Conservation (phyloP, 2,888 invertebrate species). For the Deilephila porcellus region DNA sequence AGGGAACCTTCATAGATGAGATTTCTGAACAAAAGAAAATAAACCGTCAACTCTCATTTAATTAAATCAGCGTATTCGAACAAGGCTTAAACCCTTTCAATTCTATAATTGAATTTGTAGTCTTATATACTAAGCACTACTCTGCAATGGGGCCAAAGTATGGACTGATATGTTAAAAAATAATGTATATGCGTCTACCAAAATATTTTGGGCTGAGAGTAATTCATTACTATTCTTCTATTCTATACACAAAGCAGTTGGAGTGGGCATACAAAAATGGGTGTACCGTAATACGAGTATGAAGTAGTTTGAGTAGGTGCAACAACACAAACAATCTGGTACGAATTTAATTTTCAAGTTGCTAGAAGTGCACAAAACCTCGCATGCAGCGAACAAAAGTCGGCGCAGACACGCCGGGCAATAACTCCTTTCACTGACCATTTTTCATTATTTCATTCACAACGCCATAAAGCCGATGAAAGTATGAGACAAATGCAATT, state of each 20-base stretch:
- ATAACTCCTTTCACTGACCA: constrained; percentile 43
- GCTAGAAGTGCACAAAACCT: constrained; percentile 46
- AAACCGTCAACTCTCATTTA: no score
- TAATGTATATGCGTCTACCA: no score
- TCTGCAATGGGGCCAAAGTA: no score
- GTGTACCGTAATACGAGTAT: neutral
- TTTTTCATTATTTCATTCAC: constrained; percentile 44
- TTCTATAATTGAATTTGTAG: no score
- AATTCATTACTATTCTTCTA: neutral
- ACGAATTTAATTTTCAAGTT: constrained; percentile 45
- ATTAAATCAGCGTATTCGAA: no score
- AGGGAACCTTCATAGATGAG: no score
- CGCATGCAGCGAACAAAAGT: constrained; percentile 48
- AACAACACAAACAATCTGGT: constrained; percentile 37
- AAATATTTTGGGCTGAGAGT: neutral
- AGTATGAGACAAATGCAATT: constrained; percentile 42
- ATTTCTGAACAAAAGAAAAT: no score
- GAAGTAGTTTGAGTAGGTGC: constrained; percentile 17
- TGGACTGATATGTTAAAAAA: no score
- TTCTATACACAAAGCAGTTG: neutral
- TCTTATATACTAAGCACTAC: no score
- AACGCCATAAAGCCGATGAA: constrained; percentile 40
- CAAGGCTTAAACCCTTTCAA: no score
- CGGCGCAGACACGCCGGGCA: constrained; percentile 35
- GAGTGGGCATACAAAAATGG: neutral